A percentile compares a stretch with the other conserved stretches of the same genome.
Conservation (phyloP, 2,888 invertebrate species). For the Brenthis ino region DNA sequence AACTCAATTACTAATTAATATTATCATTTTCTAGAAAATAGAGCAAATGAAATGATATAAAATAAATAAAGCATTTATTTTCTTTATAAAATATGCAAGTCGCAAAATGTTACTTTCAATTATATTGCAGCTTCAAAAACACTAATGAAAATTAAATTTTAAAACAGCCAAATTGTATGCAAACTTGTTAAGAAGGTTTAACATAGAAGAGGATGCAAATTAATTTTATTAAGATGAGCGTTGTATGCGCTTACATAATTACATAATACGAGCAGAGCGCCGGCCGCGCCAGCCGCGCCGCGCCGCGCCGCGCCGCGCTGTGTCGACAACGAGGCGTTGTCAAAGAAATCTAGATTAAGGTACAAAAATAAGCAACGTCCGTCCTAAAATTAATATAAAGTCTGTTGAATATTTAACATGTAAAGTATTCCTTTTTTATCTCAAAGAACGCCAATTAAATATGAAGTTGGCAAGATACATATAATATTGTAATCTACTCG, state of each 20-base stretch:
- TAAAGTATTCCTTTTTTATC: no score
- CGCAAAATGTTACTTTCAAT: neutral
- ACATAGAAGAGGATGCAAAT: conserved; percentile 68
- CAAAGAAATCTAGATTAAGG: conserved; percentile 37
- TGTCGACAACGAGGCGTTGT: conserved; percentile 45
- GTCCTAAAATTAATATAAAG: conserved; percentile 29
- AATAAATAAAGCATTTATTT: no score
- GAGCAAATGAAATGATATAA: no score
- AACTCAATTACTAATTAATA: no score
- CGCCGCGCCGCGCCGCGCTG: conserved; percentile 32
- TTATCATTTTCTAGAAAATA: no score
- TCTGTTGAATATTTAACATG: conserved; percentile 5
- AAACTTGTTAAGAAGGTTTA: conserved; percentile 65
- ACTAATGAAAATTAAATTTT: conserved; percentile 21
- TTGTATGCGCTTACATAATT: conserved; percentile 63
- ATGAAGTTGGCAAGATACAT: no score
- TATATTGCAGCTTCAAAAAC: conserved; percentile 1
- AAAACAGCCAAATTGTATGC: conserved; percentile 51
- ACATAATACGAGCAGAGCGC: conserved; percentile 48
- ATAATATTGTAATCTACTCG: no score
- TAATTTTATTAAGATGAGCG: conserved; percentile 69
- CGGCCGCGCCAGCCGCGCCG: no score
- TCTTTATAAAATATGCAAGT: neutral
- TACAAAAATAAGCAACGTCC: conserved; percentile 34
- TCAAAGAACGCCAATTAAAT: no score